Evolutionary conservation across 2,797 vertebrate genomes (phyloP), one percentile per base, ranked within the genome.

Genomic region (Cirrhinus mrigala): DNA sequence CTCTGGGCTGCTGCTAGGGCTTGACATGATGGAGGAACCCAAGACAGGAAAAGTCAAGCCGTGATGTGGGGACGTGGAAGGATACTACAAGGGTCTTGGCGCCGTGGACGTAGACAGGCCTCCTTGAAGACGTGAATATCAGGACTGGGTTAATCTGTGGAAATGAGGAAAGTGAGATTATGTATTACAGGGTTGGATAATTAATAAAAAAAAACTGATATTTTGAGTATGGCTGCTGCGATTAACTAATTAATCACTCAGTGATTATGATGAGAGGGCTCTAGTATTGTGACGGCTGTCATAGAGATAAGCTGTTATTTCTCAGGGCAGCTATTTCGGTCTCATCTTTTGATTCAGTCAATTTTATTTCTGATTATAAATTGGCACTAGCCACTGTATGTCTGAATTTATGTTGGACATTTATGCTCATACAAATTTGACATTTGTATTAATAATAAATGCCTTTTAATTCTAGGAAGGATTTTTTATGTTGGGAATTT

Each of bases 1-100:
- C 71, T 96, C 95, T n/a, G 95, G 95, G 89, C 95, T 96, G 90
- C 90, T 76, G 81, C 94, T 92, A 74, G 93, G 93, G 82, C 95
- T 89, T 37, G 96, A 95, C 95, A 96, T 96, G 91, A 86, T 2
- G 27, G 46, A 48, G 33, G 84, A 54, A 76, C 73, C 77, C 89
- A 86, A 81, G 44, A 87, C 50, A 70, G 74, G 33, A 79, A 76
- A 71, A 24, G 79, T 81, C 81, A 76, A 75, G 73, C 33, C 15
- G 82, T 18, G 81, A 70, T 44, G 68, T 22, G 33, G 85, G n/a
- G 78, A 29, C 12, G 75, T 60, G 60, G 64, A 70, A 79, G 12
- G 44, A 64, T 48, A 48, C 70, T 84, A 68, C 79, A n/a, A 74
- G 80, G 37, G 79, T 91, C 89, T 88, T 88, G 83, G 29, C 40